A percentile compares a stretch with the other conserved stretches of the same genome.
These are phyloP conservation scores for Dicycla oo DNA, from an alignment of 2,888 invertebrate species.

Conservation along the genomic window DNA sequence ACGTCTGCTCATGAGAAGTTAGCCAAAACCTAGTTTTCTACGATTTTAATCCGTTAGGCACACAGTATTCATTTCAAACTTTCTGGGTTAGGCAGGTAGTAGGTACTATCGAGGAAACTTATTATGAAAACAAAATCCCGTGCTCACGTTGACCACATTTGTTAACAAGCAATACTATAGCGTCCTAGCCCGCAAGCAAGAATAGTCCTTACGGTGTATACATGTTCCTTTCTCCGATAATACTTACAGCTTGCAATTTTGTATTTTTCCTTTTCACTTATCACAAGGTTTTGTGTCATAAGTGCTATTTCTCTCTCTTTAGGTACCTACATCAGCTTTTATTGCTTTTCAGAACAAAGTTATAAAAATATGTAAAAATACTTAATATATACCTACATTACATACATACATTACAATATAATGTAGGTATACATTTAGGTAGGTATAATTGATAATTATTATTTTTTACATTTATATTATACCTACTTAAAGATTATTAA, in stretches of 20 bases:
- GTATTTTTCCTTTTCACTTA: not conserved
- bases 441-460: slow-evolving; percentile 54
- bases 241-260: not conserved
- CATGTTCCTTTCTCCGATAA: too few species aligned
- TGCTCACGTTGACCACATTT: too few species aligned
- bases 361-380: slow-evolving; percentile 40
- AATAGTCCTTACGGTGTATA: too few species aligned
- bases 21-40: not conserved
- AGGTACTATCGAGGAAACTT: too few species aligned
- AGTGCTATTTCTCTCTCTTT: slow-evolving; percentile 1
- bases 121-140: too few species aligned
- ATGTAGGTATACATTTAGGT: too few species aligned
- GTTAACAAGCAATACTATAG: too few species aligned
- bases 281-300: not conserved
- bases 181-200: too few species aligned
- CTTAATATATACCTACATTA: not conserved
- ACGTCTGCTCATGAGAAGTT: not conserved
- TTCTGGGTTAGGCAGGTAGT: not conserved
- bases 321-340: not conserved
- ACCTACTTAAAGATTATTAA: slow-evolving; percentile 46
- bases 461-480: slow-evolving; percentile 54
- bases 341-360: slow-evolving; percentile 29
- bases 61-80: not conserved
- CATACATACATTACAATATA: too few species aligned
- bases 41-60: not conserved